Evolutionary conservation across 2,888 invertebrate genomes (phyloP).

Genomic region (Cerceris rybyensis): DNA sequence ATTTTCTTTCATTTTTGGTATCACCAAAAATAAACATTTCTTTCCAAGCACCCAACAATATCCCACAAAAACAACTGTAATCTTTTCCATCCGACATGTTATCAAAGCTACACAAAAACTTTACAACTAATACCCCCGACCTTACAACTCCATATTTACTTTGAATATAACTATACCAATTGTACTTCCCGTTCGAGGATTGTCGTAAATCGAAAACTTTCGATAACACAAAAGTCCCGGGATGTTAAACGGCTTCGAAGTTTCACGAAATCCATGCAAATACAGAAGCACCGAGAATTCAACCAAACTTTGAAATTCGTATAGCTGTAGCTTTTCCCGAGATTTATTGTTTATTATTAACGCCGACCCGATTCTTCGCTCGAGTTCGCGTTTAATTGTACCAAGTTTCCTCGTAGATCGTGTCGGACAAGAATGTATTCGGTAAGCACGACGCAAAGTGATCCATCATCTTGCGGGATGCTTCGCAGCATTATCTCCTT

Average conservation of each 20-base stretch:
- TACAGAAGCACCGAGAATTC: not conserved
- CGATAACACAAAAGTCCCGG: not conserved
- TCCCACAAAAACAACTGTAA: too few species aligned
- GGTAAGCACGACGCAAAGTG: conserved; percentile 22
- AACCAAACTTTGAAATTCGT: not conserved
- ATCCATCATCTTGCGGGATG: conserved; percentile 43
- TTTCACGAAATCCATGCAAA: too few species aligned
- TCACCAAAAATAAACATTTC: too few species aligned
- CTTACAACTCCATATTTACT: too few species aligned
- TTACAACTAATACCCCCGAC: too few species aligned
- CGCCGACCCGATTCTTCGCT: conserved; percentile 21
- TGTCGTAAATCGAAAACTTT: not conserved
- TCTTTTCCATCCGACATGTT: too few species aligned
- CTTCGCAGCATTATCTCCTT: conserved; percentile 6
- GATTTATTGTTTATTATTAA: conserved; percentile 24
- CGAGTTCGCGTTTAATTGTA: conserved; percentile 23
- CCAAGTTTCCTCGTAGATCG: conserved; percentile 22
- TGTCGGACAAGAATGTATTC: conserved; percentile 14
- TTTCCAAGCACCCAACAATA: too few species aligned
- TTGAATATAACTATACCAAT: too few species aligned
- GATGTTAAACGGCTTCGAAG: too few species aligned
- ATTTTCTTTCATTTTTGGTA: too few species aligned
- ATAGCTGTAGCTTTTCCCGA: not conserved
- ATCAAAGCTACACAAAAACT: too few species aligned
- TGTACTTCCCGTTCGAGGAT: too few species aligned